Conservation (phyloP, 64 coral and sea anemone genomes). For the Montipora capricornis region DNA sequence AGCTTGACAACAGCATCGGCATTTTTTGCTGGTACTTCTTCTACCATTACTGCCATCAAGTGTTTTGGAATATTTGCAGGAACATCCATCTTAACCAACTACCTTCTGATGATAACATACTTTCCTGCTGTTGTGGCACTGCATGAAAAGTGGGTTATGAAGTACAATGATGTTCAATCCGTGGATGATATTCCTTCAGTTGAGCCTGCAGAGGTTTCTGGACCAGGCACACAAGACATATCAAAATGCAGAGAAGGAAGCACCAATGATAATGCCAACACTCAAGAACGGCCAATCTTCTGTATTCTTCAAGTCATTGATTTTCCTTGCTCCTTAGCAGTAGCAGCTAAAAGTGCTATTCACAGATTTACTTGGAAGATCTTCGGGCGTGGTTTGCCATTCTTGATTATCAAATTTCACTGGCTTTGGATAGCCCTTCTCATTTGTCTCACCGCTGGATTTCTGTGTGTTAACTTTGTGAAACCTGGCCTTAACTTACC, state of each 20-base stretch:
- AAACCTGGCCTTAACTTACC: constrained; percentile 76
- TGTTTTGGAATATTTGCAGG: constrained; percentile 95
- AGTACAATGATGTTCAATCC: constrained; percentile 29
- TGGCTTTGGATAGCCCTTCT: constrained; percentile 81
- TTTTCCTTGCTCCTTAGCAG: constrained; percentile 75
- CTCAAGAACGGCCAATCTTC: not conserved
- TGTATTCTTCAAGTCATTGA: constrained; percentile 66
- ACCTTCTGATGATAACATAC: constrained; percentile 92
- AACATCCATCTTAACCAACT: constrained; percentile 85
- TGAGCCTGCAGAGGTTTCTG: not conserved
- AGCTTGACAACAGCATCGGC: constrained; percentile 95
- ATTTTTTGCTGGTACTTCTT: constrained; percentile 91
- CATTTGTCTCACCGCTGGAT: constrained; percentile 70
- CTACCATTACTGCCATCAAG: constrained; percentile 86
- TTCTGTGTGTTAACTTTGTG: constrained; percentile 81
- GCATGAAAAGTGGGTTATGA: constrained; percentile 82
- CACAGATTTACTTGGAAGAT: constrained; percentile 46
- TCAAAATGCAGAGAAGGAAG: not conserved
- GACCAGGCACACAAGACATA: constrained; percentile 30
- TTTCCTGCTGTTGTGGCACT: constrained; percentile 89
- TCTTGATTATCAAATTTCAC: constrained; percentile 73
- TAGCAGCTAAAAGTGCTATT: constrained; percentile 34
- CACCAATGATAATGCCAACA: not conserved
- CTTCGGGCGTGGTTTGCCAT: constrained; percentile 73
- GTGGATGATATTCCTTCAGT: not conserved